Evolutionary conservation across 2,888 invertebrate genomes (phyloP).

Genomic region (Drosophila mulleri): DNA sequence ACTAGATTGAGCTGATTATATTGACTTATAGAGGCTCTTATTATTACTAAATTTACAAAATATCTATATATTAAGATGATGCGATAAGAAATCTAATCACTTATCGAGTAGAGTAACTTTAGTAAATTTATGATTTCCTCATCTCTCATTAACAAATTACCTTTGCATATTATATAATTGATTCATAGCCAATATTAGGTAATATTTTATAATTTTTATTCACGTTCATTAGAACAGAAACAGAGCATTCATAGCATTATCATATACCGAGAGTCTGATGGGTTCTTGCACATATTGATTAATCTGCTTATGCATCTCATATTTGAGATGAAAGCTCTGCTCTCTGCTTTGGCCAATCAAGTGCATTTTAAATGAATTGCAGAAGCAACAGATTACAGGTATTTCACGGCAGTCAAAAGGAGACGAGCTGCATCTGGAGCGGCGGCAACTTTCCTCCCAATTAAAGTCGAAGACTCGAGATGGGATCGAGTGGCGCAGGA

Average conservation of each 20-base stretch:
- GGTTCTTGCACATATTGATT: background rate
- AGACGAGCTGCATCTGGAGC: constrained; percentile 25
- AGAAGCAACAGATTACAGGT: constrained; percentile 69
- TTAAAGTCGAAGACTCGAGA: constrained; percentile 56
- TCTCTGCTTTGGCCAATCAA: constrained; percentile 45
- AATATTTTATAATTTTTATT: background rate
- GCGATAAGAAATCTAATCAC: background rate
- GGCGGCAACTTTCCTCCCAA: constrained; percentile 73
- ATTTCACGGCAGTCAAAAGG: constrained; percentile 27
- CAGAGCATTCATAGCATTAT: background rate
- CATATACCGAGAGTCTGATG: too few species aligned
- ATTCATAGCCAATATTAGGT: too few species aligned
- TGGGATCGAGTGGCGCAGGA: constrained; percentile 2
- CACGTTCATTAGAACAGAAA: background rate
- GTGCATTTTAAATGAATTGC: constrained; percentile 61
- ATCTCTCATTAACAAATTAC: background rate
- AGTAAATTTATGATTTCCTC: background rate
- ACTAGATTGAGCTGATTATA: too few species aligned
- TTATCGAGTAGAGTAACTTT: background rate
- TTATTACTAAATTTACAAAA: too few species aligned
- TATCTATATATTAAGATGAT: too few species aligned
- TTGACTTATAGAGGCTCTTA: too few species aligned
- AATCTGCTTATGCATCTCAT: constrained; percentile 8
- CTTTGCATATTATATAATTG: background rate
- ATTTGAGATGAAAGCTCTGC: constrained; percentile 1